Conservation (phyloP, 2,888 invertebrate genomes). For the Elysia crispata region DNA sequence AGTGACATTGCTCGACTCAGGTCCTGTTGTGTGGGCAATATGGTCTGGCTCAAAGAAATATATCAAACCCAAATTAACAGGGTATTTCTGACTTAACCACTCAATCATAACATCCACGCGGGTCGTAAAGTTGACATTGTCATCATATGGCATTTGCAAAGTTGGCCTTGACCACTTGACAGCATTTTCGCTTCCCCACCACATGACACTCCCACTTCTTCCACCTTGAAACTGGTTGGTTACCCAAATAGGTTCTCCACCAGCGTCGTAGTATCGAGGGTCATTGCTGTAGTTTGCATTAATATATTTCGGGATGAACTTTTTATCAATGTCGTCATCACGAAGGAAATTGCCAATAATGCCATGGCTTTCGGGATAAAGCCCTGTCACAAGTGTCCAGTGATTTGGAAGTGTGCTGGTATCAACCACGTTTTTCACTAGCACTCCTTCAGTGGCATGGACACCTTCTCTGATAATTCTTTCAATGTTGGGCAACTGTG, state of each 20-base stretch:
- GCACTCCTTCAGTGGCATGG: constrained; percentile 79
- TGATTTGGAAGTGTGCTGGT: constrained; percentile 88
- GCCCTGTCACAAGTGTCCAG: constrained; percentile 83
- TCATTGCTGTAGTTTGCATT: constrained; percentile 70
- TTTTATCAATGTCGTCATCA: constrained; percentile 78
- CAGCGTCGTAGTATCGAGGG: constrained; percentile 77
- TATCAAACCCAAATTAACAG: constrained; percentile 84
- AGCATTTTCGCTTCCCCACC: constrained; percentile 83
- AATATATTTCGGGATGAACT: constrained; percentile 51
- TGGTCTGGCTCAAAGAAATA: constrained; percentile 86
- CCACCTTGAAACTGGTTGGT: constrained; percentile 81
- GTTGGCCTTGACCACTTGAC: constrained; percentile 64
- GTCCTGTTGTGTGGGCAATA: constrained; percentile 81
- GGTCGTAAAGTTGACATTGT: constrained; percentile 63
- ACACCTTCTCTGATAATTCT: constrained; percentile 81
- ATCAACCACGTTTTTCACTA: constrained; percentile 70
- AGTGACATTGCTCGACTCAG: constrained; percentile 69
- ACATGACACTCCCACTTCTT: constrained; percentile 84
- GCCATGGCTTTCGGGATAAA: constrained; percentile 84
- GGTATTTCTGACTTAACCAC: constrained; percentile 77
- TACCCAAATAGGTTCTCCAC: constrained; percentile 77
- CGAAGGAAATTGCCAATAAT: constrained; percentile 83
- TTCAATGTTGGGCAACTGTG: constrained; percentile 80
- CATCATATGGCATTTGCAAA: constrained; percentile 55
- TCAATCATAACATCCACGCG: constrained; percentile 67